Percentiles rank a stretch among this genome's conserved stretches.
Conservation (phyloP, 2,888 invertebrate genomes). For the Drosophila helvetica region DNA sequence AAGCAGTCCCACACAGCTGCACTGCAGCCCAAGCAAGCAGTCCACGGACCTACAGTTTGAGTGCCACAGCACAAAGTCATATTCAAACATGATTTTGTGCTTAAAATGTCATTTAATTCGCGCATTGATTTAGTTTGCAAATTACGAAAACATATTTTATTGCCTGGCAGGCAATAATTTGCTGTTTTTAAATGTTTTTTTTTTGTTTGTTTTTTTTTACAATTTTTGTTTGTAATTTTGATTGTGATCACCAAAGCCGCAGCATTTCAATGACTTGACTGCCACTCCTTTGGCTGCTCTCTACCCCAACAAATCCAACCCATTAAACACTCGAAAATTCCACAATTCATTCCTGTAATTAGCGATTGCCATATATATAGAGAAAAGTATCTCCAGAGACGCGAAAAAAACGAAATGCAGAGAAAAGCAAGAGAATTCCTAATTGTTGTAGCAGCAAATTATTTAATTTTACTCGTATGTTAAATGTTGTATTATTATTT, state of each 20-base stretch:
- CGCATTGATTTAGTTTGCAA: neutral
- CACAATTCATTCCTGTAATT: conserved; percentile 53
- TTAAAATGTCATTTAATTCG: conserved; percentile 24
- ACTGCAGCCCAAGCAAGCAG: neutral
- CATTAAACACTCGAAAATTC: neutral
- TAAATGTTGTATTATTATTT: conserved; percentile 51
- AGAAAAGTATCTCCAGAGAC: conserved; percentile 1
- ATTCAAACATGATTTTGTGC: conserved; percentile 2
- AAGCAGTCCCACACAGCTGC: neutral
- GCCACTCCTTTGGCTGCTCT: conserved; percentile 23
- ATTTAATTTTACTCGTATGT: conserved; percentile 60
- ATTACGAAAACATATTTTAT: conserved; percentile 29
- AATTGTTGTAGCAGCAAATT: conserved; percentile 75
- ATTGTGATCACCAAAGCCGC: conserved; percentile 40
- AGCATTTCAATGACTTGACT: conserved; percentile 62
- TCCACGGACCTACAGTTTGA: neutral
- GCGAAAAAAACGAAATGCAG: conserved; percentile 4
- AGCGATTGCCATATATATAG: conserved; percentile 29
- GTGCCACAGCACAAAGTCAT: neutral
- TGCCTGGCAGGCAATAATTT: conserved; percentile 45
- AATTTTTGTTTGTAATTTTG: neutral
- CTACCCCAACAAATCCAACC: neutral
- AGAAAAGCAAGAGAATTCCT: conserved; percentile 56
- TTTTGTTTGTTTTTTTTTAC: neutral
- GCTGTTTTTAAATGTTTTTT: conserved; percentile 24